Percentiles rank a stretch among this genome's conserved stretches.
These are phyloP conservation scores for Petrolisthes manimaculis DNA, from an alignment of 2,888 invertebrate species.

Conservation along the genomic window DNA sequence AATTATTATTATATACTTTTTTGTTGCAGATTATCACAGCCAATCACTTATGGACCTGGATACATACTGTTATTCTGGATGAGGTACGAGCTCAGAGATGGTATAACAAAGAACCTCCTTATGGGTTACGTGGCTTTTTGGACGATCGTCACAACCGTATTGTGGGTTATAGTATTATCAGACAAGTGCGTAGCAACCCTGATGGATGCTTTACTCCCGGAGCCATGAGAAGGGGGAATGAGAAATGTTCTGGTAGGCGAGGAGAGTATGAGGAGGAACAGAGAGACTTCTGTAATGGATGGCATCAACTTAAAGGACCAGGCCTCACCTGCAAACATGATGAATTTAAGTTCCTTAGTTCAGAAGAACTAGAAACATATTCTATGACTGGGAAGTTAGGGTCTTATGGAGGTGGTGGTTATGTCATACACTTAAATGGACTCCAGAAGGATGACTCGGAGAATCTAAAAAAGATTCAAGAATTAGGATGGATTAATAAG, in stretches of 20 bases:
- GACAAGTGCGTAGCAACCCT: constrained; percentile 71
- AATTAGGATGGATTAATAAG: constrained; percentile 71
- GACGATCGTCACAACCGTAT: constrained; percentile 73
- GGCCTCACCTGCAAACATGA: constrained; percentile 23
- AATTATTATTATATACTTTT: not conserved
- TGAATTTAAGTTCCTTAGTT: constrained; percentile 68
- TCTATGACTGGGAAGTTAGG: constrained; percentile 70
- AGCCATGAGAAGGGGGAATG: constrained; percentile 64
- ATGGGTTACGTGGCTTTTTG: constrained; percentile 72
- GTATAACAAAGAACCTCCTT: constrained; percentile 73
- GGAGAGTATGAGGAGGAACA: constrained; percentile 67
- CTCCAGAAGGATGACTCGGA: constrained; percentile 67
- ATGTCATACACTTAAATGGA: constrained; percentile 68
- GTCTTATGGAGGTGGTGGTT: constrained; percentile 72
- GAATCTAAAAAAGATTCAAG: constrained; percentile 69
- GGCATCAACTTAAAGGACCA: constrained; percentile 57
- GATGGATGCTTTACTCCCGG: constrained; percentile 64
- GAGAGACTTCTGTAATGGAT: constrained; percentile 67
- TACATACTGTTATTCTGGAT: constrained; percentile 68
- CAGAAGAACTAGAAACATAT: constrained; percentile 69
- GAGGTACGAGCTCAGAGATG: constrained; percentile 70
- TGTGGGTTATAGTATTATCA: constrained; percentile 73
- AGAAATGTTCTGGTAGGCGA: constrained; percentile 67
- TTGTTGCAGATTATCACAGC: constrained; percentile 58
- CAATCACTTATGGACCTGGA: constrained; percentile 71